Base-by-base conservation (phyloP, 2,113 vertebrate genomes). In the Syngnathoides biaculeatus region DNA sequence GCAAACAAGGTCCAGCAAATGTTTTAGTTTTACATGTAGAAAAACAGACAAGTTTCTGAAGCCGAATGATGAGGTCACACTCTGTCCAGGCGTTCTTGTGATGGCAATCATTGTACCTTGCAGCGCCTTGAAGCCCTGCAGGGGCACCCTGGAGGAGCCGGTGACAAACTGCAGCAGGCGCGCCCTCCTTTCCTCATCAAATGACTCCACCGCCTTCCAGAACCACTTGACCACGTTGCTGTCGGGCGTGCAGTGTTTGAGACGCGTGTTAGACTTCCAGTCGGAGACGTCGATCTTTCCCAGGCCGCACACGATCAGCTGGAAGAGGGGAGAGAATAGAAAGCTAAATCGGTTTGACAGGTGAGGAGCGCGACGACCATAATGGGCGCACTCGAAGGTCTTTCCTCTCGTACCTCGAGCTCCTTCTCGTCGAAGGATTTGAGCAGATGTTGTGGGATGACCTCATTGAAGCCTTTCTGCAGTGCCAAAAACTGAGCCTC, bases 341-440 rank as follows among this genome's bases (percentile, higher is more conserved):
- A 14, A 22, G 4, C 59, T 2, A 67, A 58, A 20, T 7, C 17
- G 2, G 20, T 22, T 22, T n/a, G 48, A 1, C 60, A 38, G 48
- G 24, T 22, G 6, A 40, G 6, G 4, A 7, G 7, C 13, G 14
- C 35, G 26, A 64, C 9, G 24, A 26, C 30, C 9, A 58, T 26
- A n/a, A 47, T 20, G 20, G 22, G 22, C 22, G 39, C 38, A 20
- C 20, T 58, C 8, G 19, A 17, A 62, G 17, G 52, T 24, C 15
- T 19, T 39, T 7, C 14, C 6, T 62, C 4, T 7, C 12, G 82
- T 84, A 99, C 97, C 95, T 99, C 97, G 75, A 99, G 84, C 79
- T 99, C 97, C 79, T 99, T 99, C 87, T 99, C 97, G 71, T 99
- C 97, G 65, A 99, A 99, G 50, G 97, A 91, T 87, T 99, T 98